A percentile compares a stretch with the other conserved stretches of the same genome.
These are phyloP conservation scores for Carollia perspicillata DNA, from an alignment of 2,113 vertebrate species.

Conservation along the genomic window DNA sequence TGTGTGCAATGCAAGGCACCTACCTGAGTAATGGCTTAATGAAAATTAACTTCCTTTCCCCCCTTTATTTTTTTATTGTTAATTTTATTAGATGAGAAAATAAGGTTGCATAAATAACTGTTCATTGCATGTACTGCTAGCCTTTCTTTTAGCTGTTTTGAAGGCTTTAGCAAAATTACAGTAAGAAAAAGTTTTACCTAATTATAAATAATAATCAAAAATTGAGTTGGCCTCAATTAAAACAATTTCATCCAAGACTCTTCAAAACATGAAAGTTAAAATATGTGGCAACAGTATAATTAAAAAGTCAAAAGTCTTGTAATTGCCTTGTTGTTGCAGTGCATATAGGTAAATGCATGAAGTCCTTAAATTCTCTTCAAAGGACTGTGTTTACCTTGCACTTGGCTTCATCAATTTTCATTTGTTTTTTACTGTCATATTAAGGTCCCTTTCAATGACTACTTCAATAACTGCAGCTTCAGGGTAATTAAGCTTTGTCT, in stretches of 20 bases:
- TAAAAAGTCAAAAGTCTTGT: slow-evolving; percentile 70
- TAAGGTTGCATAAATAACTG: slow-evolving; percentile 37
- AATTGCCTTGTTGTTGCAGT: slow-evolving; percentile 65
- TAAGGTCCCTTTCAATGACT: slow-evolving; percentile 48
- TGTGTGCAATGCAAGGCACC: neutral
- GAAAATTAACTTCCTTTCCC: neutral
- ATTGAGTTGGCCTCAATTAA: slow-evolving; percentile 69
- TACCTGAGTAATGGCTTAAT: neutral
- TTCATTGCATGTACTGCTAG: slow-evolving; percentile 1
- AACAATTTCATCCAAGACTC: slow-evolving; percentile 65
- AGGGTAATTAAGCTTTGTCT: slow-evolving; percentile 47
- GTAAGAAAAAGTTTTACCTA: slow-evolving; percentile 65
- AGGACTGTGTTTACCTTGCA: slow-evolving; percentile 58
- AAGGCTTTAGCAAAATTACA: slow-evolving; percentile 62
- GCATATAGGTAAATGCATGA: slow-evolving; percentile 53
- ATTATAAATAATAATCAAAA: slow-evolving; percentile 75
- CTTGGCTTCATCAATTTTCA: slow-evolving; percentile 66
- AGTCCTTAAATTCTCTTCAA: slow-evolving; percentile 47
- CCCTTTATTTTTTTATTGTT: slow-evolving; percentile 5
- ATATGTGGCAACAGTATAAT: slow-evolving; percentile 65
- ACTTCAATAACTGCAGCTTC: slow-evolving; percentile 35
- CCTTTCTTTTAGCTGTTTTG: slow-evolving; percentile 60
- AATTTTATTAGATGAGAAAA: slow-evolving; percentile 56
- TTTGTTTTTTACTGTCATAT: slow-evolving; percentile 57
- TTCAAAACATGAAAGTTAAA: slow-evolving; percentile 70